A percentile compares a stretch with the other conserved stretches of the same genome.
These are phyloP conservation scores for Coturnix japonica DNA, from an alignment of 2,113 vertebrate genomes.

Conservation along the genomic window DNA sequence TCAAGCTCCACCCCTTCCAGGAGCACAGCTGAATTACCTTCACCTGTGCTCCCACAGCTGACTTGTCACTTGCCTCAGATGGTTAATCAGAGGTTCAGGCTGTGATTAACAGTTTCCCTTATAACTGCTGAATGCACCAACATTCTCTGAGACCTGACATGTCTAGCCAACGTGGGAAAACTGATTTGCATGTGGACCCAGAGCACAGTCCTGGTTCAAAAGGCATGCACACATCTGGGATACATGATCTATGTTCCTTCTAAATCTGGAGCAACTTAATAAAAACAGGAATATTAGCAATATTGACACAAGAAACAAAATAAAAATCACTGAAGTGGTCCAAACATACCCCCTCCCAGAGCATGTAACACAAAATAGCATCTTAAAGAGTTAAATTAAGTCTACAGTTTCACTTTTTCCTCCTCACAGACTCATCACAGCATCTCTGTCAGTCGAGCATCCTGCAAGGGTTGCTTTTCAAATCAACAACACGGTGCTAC, in stretches of 20 bases:
- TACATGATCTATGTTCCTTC: rapidly evolving
- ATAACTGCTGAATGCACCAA: neutral
- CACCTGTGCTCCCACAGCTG: no score
- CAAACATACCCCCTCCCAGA: neutral
- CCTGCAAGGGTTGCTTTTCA: neutral
- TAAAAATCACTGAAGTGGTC: neutral
- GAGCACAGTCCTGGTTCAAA: neutral
- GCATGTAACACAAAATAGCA: neutral
- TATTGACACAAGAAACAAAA: neutral
- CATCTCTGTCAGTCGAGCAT: neutral
- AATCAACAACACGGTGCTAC: neutral
- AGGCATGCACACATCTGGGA: neutral
- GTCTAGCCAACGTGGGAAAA: neutral
- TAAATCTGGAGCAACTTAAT: neutral
- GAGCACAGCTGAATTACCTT: no score
- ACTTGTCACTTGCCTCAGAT: no score
- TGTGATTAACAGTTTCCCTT: no score
- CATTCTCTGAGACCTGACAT: neutral
- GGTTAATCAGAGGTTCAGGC: no score
- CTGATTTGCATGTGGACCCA: neutral
- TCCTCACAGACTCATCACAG: neutral
- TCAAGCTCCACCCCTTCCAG: no score
- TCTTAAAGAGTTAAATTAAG: neutral
- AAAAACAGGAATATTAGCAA: neutral
- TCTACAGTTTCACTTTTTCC: neutral